These are phyloP conservation scores for Elephantulus edwardii DNA, from an alignment of 2,113 vertebrate genomes.

Conservation along the genomic window DNA sequence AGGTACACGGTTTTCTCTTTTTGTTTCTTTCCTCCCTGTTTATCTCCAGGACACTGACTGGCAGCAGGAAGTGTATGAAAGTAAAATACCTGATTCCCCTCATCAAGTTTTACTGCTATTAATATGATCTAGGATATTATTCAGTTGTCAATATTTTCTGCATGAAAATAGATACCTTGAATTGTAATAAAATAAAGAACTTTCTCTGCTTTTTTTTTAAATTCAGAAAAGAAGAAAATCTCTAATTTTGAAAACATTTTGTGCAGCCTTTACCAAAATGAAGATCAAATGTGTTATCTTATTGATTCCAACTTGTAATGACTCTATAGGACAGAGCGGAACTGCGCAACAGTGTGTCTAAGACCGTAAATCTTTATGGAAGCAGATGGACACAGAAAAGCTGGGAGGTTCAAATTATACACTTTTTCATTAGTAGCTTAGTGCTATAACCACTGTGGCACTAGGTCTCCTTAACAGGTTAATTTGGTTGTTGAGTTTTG, in stretches of 20 bases:
- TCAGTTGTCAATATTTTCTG: constrained; percentile 44
- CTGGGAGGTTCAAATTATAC: too few relatives aligned
- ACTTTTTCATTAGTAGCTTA: too few relatives aligned
- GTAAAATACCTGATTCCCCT: constrained; percentile 63
- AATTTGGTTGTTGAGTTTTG: too few relatives aligned
- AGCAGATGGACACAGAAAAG: too few relatives aligned
- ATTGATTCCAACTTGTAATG: too few relatives aligned
- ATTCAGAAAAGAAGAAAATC: not conserved
- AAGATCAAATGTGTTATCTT: too few relatives aligned
- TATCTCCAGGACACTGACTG: constrained; percentile 44
- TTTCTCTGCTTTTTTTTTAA: constrained; percentile 25
- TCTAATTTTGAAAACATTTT: constrained; percentile 23
- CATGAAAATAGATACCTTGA: constrained; percentile 43
- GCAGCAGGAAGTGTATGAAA: constrained; percentile 32
- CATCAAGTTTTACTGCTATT: constrained; percentile 51
- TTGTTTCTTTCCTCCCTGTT: constrained; percentile 44
- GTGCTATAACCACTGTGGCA: too few relatives aligned
- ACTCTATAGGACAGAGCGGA: too few relatives aligned
- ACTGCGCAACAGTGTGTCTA: too few relatives aligned
- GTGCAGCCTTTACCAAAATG: too few relatives aligned
- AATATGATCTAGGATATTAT: constrained; percentile 30
- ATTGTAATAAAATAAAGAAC: constrained; percentile 6
- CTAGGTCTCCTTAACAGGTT: not conserved
- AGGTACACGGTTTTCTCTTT: constrained; percentile 56
- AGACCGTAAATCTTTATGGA: too few relatives aligned